Evolutionary conservation across 2,797 vertebrate genomes (phyloP).

Genomic region (Macrochelys suwanniensis): DNA sequence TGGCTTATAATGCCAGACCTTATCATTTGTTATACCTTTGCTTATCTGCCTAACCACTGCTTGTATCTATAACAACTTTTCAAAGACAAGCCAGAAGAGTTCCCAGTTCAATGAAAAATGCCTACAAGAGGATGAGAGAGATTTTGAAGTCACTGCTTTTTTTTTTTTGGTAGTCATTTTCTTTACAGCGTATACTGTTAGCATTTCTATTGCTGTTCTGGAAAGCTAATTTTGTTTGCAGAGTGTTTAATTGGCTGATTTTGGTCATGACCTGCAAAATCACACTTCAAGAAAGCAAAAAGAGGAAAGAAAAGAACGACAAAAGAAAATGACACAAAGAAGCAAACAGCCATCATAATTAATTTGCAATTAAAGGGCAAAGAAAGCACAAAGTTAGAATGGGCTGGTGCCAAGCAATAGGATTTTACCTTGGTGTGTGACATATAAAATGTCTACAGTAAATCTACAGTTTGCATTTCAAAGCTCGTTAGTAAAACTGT

Average conservation of each 20-base stretch:
- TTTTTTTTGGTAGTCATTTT: background rate
- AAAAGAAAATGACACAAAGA: background rate
- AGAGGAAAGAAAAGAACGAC: background rate
- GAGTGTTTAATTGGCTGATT: background rate
- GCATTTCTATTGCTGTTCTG: background rate
- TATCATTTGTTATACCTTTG: background rate
- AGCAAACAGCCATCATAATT: background rate
- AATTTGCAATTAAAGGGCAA: slow-evolving; percentile 24
- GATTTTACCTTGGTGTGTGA: slow-evolving; percentile 24
- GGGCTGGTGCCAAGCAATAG: background rate
- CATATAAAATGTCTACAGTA: background rate
- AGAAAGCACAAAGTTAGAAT: background rate
- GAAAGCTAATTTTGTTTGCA: background rate
- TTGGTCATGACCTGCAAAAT: slow-evolving; percentile 2
- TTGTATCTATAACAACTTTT: background rate
- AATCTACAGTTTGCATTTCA: slow-evolving; percentile 47
- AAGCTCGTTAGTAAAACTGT: background rate
- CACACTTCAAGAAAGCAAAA: background rate
- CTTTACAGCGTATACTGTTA: background rate
- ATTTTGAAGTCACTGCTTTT: background rate
- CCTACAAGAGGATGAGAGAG: background rate
- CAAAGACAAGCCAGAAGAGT: background rate
- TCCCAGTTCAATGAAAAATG: background rate
- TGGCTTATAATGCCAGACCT: background rate
- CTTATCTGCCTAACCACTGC: background rate